These are phyloP conservation scores for Paguma larvata DNA, from an alignment of 2,797 vertebrate genomes.

Conservation along the genomic window DNA sequence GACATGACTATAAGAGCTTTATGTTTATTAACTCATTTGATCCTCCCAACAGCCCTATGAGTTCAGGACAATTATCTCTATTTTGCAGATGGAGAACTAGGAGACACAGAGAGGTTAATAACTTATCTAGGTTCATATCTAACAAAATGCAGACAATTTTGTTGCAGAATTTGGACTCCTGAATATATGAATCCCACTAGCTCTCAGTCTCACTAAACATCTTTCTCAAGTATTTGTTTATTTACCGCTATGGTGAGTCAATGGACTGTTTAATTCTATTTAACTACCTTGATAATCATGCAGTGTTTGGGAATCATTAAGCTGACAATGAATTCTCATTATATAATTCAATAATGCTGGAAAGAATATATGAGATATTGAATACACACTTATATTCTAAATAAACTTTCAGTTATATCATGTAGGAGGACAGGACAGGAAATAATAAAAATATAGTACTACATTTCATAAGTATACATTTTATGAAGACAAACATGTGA, in stretches of 20 bases:
- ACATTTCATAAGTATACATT: background rate
- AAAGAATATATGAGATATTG: background rate
- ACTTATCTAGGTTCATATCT: background rate
- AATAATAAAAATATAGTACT: background rate
- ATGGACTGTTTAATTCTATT: constrained; percentile 62
- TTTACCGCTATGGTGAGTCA: constrained; percentile 15
- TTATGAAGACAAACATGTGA: background rate
- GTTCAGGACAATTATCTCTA: background rate
- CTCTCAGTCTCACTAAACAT: background rate
- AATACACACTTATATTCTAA: background rate
- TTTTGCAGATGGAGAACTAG: background rate
- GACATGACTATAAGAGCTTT: background rate
- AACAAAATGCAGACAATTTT: background rate
- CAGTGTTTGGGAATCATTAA: constrained; percentile 39
- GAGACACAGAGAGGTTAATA: background rate
- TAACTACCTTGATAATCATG: constrained; percentile 42
- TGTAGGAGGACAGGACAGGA: background rate
- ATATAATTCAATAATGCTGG: constrained; percentile 47
- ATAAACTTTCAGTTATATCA: background rate
- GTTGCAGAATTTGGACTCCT: background rate
- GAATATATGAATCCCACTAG: background rate
- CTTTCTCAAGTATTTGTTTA: constrained; percentile 39
- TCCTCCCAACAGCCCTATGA: background rate
- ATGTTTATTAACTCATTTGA: background rate
- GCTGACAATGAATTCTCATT: constrained; percentile 35